These are phyloP conservation scores for Neoniphon sammara DNA, from an alignment of 2,797 vertebrate species.

Conservation along the genomic window DNA sequence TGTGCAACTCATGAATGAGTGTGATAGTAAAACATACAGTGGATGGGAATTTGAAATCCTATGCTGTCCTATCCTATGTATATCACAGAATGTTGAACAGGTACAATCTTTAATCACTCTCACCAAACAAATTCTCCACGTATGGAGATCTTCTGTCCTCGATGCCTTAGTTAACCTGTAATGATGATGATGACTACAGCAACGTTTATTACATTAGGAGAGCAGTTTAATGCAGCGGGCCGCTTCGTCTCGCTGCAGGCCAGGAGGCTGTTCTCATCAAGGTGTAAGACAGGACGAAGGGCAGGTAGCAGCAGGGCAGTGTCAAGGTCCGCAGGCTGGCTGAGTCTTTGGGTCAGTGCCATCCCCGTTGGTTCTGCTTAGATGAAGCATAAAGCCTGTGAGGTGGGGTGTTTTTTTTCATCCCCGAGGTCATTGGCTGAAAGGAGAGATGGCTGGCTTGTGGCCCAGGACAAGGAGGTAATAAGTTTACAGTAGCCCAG, in stretches of 20 bases:
- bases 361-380: conserved; percentile 51
- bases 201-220: conserved; percentile 62
- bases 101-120: conserved; percentile 50
- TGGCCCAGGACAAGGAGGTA: conserved; percentile 55
- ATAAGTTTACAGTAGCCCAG: conserved; percentile 50
- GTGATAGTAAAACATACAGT: neutral
- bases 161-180: conserved; percentile 66
- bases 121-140: conserved; percentile 52
- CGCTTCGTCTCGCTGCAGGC: conserved; percentile 61
- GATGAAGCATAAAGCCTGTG: conserved; percentile 44
- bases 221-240: conserved; percentile 58
- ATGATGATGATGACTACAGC: conserved; percentile 58
- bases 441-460: conserved; percentile 52
- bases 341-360: conserved; percentile 53
- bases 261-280: conserved; percentile 41
- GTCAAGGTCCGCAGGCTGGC: conserved; percentile 46
- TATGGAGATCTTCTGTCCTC: conserved; percentile 50
- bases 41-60: neutral
- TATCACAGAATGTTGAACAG: neutral
- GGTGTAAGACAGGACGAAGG: conserved; percentile 41
- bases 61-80: neutral
- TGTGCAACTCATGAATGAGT: neutral
- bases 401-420: conserved; percentile 30
- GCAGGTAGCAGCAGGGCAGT: conserved; percentile 32
- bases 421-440: conserved; percentile 51